Conservation (phyloP, 92 coral and sea anemone genomes). For the Actinernus sp. region DNA sequence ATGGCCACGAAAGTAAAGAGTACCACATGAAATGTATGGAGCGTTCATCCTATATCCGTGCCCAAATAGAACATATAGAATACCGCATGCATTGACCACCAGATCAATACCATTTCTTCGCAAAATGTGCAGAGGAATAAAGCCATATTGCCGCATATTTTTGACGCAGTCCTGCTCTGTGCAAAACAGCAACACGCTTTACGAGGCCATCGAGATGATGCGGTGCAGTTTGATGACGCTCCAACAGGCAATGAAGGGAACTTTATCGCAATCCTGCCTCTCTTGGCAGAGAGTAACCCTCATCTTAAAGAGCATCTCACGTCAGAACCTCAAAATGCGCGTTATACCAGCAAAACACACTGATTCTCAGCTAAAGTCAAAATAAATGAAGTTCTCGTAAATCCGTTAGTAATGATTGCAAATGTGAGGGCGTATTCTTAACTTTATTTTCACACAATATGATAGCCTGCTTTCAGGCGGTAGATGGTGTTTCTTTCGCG, state of each 20-base stretch:
- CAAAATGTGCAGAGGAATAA: constrained; percentile 17
- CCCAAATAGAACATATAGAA: constrained; percentile 12
- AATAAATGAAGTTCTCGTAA: too few relatives aligned
- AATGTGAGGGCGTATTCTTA: too few relatives aligned
- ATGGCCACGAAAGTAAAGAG: constrained; percentile 21
- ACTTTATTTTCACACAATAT: too few relatives aligned
- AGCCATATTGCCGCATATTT: constrained; percentile 24
- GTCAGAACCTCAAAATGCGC: constrained; percentile 6
- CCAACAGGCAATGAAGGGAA: neutral
- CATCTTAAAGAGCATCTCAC: constrained; percentile 9
- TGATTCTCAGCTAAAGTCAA: too few relatives aligned
- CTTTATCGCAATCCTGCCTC: neutral
- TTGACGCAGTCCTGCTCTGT: constrained; percentile 25
- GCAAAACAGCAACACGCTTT: constrained; percentile 24
- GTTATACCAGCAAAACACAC: neutral
- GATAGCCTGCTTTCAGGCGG: too few relatives aligned
- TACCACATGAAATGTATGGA: constrained; percentile 27
- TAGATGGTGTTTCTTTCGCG: too few relatives aligned
- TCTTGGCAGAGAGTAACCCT: neutral
- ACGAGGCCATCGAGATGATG: constrained; percentile 23
- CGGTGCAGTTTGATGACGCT: constrained; percentile 23
- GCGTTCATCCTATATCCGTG: constrained; percentile 20
- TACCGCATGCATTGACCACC: neutral
- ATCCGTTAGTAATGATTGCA: too few relatives aligned
- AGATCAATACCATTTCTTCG: constrained; percentile 13